Evolutionary conservation across 2,888 invertebrate genomes (phyloP), one percentile per base, ranked within the genome.

Genomic region (Standfussiana lucernea): DNA sequence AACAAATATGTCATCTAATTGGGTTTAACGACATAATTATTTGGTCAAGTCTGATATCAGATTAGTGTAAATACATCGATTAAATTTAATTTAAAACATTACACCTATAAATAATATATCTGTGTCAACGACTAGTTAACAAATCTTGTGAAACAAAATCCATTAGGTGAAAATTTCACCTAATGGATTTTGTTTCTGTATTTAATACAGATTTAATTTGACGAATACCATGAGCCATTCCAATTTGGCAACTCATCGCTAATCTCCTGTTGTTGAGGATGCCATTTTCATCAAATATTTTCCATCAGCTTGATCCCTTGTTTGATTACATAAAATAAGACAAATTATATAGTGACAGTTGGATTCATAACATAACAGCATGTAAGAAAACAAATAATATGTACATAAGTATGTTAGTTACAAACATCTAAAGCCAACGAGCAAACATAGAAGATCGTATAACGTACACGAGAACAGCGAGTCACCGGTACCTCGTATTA

Each of bases 401-500:
- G 10, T 35, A 35, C 61, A 35, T 59, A 32, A 59, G 32, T 18
- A 32, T 21, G 10, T 79, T 72, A 32, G 13, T 50, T 11, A 28
- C 64, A 59, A 72, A 78, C 59, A 56, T 68, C 47, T 62, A 24
- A 74, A 66, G 32, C 69, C n/a, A 69, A 62, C 69, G 67, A 18
- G 59, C 47, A 66, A 61, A 80, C 40, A 62, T 72, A 53, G 15
- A 67, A 40, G 37, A 64, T 35, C 61, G 35, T 61, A 72, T 68
- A 61, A 45, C 56, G 18, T 64, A 37, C 35, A 47, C 59, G 28
- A 56, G 66, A 72, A 65, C 35, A 28, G 45, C 28, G 45, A 75
- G 70, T 77, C 77, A 78, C 76, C 73, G 69, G 40, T 77, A 47
- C 45, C 24, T 70, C 61, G 66, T 77, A 76, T 84, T 82, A 83